phyloP scores from a whole-genome alignment of 2,113 vertebrate genomes.

The Brevimyrus niger region DNA sequence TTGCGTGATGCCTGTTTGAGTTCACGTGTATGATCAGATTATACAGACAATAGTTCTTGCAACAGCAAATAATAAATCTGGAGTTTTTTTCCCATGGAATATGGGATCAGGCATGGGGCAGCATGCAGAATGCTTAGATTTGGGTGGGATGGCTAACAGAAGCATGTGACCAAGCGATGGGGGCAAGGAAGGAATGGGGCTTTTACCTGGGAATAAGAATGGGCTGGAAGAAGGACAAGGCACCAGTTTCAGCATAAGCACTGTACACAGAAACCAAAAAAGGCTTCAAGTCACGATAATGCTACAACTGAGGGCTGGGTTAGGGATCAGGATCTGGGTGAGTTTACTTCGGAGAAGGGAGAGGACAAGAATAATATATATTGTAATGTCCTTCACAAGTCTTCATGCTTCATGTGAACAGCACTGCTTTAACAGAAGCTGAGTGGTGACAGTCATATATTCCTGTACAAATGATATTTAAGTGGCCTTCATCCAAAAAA shows the following conservation, averaged over 20 bases:
- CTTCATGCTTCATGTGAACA: background rate
- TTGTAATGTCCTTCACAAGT: background rate
- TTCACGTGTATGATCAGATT: too few species aligned
- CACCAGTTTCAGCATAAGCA: background rate
- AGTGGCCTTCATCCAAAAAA: background rate
- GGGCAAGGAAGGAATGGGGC: background rate
- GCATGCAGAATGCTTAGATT: background rate
- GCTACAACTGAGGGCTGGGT: background rate
- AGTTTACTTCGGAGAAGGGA: background rate
- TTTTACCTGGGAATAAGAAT: background rate
- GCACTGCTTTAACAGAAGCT: background rate
- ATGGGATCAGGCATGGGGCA: background rate
- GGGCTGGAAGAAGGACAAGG: background rate
- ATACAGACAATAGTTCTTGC: background rate
- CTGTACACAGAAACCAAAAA: background rate
- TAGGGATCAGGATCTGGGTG: background rate
- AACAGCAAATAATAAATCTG: background rate
- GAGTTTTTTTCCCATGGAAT: background rate
- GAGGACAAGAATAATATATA: background rate
- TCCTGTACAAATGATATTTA: background rate
- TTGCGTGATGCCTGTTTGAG: too few species aligned
- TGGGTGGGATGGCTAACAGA: background rate
- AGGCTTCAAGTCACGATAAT: background rate
- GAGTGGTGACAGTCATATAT: background rate
- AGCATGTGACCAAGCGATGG: background rate